Evolutionary conservation across 2,113 vertebrate species (phyloP).

Genomic region (Apodemus sylvaticus): DNA sequence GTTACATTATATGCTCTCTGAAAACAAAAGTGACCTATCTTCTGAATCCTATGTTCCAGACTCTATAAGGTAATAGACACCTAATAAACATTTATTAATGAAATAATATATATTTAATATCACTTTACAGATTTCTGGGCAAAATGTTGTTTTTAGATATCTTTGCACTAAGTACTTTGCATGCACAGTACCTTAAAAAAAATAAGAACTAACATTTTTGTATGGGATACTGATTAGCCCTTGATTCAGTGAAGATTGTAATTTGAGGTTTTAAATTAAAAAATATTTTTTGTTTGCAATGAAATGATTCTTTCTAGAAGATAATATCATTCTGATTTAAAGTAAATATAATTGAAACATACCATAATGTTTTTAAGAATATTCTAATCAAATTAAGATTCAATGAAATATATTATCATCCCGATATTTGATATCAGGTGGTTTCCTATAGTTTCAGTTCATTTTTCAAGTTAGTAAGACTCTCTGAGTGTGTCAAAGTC

Average conservation of each 20-base stretch:
- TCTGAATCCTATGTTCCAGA: background rate
- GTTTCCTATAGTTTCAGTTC: background rate
- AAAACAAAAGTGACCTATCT: background rate
- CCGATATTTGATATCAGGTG: background rate
- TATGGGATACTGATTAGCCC: background rate
- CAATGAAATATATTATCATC: background rate
- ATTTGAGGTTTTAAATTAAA: background rate
- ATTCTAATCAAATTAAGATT: slow-evolving; percentile 6
- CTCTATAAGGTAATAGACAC: background rate
- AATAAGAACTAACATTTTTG: background rate
- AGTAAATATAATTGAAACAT: background rate
- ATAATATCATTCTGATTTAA: background rate
- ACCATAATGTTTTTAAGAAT: background rate
- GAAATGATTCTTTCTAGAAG: background rate
- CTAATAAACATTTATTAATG: background rate
- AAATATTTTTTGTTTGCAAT: background rate
- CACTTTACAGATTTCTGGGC: background rate
- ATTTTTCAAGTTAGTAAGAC: background rate
- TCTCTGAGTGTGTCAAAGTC: background rate
- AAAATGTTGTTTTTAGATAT: background rate
- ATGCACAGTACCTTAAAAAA: background rate
- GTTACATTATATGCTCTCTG: background rate
- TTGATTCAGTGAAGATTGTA: background rate
- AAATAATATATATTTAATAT: slow-evolving; percentile 5
- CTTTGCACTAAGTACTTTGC: background rate